A percentile compares a stretch with the other conserved stretches of the same genome.
Conservation (phyloP, 2,888 invertebrate species). For the Dasysyrphus tricinctus region DNA sequence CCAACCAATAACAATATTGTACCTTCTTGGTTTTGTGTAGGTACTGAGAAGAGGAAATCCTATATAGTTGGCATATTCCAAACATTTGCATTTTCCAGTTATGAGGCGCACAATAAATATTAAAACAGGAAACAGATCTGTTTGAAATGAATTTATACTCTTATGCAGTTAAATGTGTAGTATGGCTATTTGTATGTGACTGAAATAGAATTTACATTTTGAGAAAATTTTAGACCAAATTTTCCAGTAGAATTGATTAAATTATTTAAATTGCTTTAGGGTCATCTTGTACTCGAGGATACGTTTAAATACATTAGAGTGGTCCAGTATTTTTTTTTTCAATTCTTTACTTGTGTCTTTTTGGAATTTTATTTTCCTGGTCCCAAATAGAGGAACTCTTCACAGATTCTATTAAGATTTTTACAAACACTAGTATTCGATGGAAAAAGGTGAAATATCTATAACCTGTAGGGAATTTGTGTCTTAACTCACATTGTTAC, state of each 20-base stretch:
- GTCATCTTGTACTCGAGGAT: neutral
- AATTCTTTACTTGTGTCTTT: too few species aligned
- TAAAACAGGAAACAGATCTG: neutral
- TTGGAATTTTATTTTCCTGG: too few species aligned
- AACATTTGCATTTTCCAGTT: neutral
- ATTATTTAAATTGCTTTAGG: neutral
- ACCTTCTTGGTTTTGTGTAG: neutral
- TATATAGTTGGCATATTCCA: neutral
- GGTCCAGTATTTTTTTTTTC: too few species aligned
- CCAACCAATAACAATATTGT: neutral
- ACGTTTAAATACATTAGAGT: too few species aligned
- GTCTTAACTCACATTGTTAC: too few species aligned
- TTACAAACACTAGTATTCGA: too few species aligned
- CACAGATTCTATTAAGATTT: too few species aligned
- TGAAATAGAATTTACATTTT: neutral
- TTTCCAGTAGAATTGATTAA: slow-evolving; percentile 2
- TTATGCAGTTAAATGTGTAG: neutral
- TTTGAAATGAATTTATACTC: neutral
- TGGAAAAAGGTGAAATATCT: too few species aligned
- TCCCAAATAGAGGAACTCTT: too few species aligned
- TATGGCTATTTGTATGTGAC: neutral
- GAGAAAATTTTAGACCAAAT: neutral
- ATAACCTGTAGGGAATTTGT: too few species aligned
- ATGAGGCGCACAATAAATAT: neutral
- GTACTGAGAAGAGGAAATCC: neutral